phyloP scores from a whole-genome alignment of 1,140 invertebrate species.

The Triops longicaudatus region DNA sequence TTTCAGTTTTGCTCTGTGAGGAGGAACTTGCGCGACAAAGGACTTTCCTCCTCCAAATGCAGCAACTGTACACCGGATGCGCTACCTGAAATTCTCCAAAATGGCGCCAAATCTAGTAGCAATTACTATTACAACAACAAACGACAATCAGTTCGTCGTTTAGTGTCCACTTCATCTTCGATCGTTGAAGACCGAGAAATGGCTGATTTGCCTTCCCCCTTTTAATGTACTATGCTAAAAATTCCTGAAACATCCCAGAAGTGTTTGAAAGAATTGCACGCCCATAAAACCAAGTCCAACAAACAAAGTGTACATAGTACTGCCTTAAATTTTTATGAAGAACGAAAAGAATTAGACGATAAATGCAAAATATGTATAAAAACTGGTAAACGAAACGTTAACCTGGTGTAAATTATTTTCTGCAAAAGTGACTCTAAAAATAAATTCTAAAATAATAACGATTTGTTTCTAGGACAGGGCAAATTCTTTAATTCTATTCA shows the following conservation, averaged over 20 bases:
- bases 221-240: background rate
- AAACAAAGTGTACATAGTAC: no score
- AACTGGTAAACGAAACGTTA: no score
- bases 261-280: no score
- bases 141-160: conserved; percentile 20
- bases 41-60: background rate
- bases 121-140: conserved; percentile 20
- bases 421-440: background rate
- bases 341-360: no score
- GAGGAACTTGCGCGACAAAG: background rate
- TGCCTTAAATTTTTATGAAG: no score
- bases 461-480: background rate
- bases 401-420: background rate
- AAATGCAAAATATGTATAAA: no score
- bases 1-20: background rate
- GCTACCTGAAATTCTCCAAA: background rate
- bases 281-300: no score
- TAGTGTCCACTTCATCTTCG: conserved; percentile 20
- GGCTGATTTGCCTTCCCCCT: background rate
- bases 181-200: conserved; percentile 22
- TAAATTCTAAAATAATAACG: background rate
- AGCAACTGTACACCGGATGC: background rate
- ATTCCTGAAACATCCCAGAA: no score
- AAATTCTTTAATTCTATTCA: background rate
- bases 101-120: background rate